Evolutionary conservation across 1,140 invertebrate genomes (phyloP).

Genomic region (Cyclargus thomasi): DNA sequence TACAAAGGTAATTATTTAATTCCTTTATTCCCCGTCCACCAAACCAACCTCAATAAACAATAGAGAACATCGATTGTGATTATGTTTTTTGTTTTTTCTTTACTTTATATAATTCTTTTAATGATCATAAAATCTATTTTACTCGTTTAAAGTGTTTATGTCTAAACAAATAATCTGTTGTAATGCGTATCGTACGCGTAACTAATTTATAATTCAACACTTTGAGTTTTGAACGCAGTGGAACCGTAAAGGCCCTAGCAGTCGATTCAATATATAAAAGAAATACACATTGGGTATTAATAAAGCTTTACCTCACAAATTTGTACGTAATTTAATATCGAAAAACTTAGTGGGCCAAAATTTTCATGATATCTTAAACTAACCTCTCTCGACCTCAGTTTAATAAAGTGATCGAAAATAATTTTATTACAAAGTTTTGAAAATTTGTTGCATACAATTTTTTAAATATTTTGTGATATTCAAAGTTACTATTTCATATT

Average conservation of each 20-base stretch:
- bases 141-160: slow-evolving; percentile 8
- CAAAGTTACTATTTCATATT: no score
- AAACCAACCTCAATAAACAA: no score
- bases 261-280: background rate
- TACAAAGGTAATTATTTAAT: no score
- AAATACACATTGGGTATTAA: background rate
- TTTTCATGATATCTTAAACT: background rate
- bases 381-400: background rate
- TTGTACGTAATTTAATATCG: no score
- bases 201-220: slow-evolving; percentile 47
- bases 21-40: no score
- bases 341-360: no score
- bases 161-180: slow-evolving; percentile 35
- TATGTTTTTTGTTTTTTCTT: background rate
- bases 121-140: background rate
- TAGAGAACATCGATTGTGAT: background rate
- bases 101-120: background rate
- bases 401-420: background rate
- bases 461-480: background rate
- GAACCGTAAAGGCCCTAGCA: slow-evolving; percentile 24
- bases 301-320: no score
- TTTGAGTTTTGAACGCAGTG: slow-evolving; percentile 40
- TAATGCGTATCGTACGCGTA: slow-evolving; percentile 40
- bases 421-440: background rate
- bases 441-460: background rate